Base-by-base conservation (phyloP, 2,797 vertebrate genomes). In the Hyperoplus lanceolatus region DNA sequence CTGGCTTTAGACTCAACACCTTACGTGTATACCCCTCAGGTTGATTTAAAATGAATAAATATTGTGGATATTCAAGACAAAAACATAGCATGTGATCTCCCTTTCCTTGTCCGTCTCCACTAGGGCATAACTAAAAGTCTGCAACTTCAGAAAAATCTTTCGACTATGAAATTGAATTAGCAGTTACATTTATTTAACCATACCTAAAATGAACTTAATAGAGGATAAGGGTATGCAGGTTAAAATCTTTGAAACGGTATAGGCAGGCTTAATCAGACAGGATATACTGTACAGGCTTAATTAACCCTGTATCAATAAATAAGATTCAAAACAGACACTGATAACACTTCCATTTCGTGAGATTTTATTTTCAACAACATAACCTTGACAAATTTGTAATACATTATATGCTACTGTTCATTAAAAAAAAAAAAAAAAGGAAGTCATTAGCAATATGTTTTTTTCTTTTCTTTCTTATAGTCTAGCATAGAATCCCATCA, bases 351-450 rank as follows among this genome's bases (percentile, higher is more conserved):
- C 78, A 88, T 94, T 95, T 95, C 67, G 90, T 93, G 92, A 95
- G 83, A 93, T 94, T 96, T 96, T 95, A 95, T 95, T 96, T 95
- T 92, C 86, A 94, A 94, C 92, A 93, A 94, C 94, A 96, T 94
- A 93, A 93, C 90, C 83, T 93, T 93, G 93, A 94, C 94, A 96
- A 96, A 95, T 93, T 93, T 92, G 93, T 93, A 95, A 95, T 95
- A 96, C 95, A 95, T 96, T 95, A 94, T 93, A 95, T 95, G 95
- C 95, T 95, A 96, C 94, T 80, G 92, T 95, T 95, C 90, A 94
- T 95, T 87, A 85, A 75, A 80, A 88, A 94, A 95, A 93, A 91
- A 87, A 95, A 92, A 93, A 91, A 93, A 82, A 92, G 85, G 82
- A 95, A 94, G 91, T 95, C 86, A 94, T 95, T 92, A 94, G 94